phyloP scores from a whole-genome alignment of 2,797 vertebrate species.

The Bovichtus diacanthus region DNA sequence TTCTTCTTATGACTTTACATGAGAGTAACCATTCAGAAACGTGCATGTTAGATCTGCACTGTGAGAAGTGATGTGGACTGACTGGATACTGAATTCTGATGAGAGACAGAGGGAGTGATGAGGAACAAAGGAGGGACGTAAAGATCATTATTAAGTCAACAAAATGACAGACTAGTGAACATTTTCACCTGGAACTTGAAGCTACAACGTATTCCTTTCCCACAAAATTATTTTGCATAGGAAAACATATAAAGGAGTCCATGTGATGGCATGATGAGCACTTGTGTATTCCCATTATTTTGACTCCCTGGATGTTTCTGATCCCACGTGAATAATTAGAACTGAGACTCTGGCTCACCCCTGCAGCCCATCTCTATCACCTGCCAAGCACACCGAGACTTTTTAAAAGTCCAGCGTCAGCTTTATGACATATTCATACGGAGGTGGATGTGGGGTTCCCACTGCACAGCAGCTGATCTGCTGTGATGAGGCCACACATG shows the following conservation, averaged over 20 bases:
- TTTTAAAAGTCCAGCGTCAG: conserved; percentile 53
- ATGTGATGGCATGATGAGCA: neutral
- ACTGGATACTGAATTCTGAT: conserved; percentile 16
- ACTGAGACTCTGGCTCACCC: conserved; percentile 28
- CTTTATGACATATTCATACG: conserved; percentile 64
- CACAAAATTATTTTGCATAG: conserved; percentile 24
- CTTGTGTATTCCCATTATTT: conserved; percentile 28
- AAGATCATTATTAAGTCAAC: conserved; percentile 49
- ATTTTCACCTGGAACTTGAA: conserved; percentile 48
- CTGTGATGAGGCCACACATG: conserved; percentile 65
- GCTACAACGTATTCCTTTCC: conserved; percentile 26
- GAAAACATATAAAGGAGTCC: neutral
- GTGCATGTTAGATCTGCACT: neutral
- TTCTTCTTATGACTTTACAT: conserved; percentile 37
- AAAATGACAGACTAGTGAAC: conserved; percentile 51
- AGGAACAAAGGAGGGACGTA: conserved; percentile 27
- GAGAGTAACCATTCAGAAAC: conserved; percentile 2
- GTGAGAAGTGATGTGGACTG: neutral
- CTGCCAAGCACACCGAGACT: conserved; percentile 40
- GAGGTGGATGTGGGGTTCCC: conserved; percentile 41
- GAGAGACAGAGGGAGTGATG: conserved; percentile 14
- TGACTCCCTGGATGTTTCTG: conserved; percentile 15
- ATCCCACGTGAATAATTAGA: conserved; percentile 64
- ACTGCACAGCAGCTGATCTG: conserved; percentile 55
- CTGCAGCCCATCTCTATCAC: conserved; percentile 45